Base-by-base conservation (phyloP, 2,888 invertebrate species). In the Tipula unca region DNA sequence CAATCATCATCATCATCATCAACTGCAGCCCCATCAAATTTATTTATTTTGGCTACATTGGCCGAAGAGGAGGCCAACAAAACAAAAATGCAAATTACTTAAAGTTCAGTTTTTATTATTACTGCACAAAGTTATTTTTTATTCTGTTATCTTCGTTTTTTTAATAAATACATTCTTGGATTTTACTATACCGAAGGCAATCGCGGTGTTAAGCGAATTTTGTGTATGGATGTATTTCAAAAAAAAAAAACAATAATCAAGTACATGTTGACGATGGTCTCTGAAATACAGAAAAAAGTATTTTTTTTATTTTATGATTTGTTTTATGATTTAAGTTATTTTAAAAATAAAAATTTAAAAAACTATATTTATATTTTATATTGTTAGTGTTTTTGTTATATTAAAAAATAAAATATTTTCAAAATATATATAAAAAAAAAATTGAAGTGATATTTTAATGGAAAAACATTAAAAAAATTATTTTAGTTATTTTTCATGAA, bases 41-140 rank as follows among this genome's bases (percentile, higher is more conserved):
- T 85, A 85, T 85, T 85, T 48, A 85, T 85, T 85, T 32, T 85
- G 32, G 85, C 85, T 25, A 85, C 85, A 6, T 54, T 85, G 36
- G 85, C 85, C 29, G 84, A 84, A 20, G 32, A 32, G 20, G 84
- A 84, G 29, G 84, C 84, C 8, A 84, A 84, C 20, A 84, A 84
- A 84, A 84, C 84, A 3, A 84, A 84, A 83, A 32, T 83, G 35
- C 83, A 83, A 83, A 29, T 83, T 83, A 83, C 83, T 32, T 83
- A 83, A 82, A 83, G 83, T 83, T 83, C 14, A 14, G 29, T 83
- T 83, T 32, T 83, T 35, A 83, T 32, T 83, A 17, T 32, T 83
- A 32, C 35, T 83, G 69, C 69, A 69, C 69, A 69, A 69, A 69
- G 69, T 69, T 69, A 25, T 69, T 25, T 48, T 8, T 69, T 69